Percentiles rank a stretch among this genome's conserved stretches.
phyloP scores from a whole-genome alignment of 2,113 vertebrate genomes.

The Lontra canadensis region DNA sequence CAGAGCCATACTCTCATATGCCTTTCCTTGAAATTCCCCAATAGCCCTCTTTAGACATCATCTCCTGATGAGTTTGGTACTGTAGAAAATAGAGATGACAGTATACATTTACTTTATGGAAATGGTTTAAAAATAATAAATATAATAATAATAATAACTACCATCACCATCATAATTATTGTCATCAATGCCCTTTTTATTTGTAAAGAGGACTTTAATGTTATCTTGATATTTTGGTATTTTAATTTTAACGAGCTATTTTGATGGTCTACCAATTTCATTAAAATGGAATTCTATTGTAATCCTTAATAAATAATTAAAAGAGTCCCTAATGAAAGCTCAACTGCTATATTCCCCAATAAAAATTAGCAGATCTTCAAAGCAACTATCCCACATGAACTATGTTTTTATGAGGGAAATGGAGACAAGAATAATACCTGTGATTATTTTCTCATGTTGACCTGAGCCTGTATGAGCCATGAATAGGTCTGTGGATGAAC shows the following conservation, averaged over 20 bases:
- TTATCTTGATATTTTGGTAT: not conserved
- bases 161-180: not conserved
- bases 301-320: slow-evolving; percentile 40
- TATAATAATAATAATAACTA: not conserved
- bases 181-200: not conserved
- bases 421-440: not conserved
- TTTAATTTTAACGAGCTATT: not conserved
- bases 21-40: not conserved
- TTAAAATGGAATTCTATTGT: not conserved
- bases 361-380: not conserved
- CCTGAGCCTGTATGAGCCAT: not conserved
- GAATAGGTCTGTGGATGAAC: not conserved
- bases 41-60: not conserved
- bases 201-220: not conserved
- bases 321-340: not conserved
- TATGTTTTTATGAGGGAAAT: not conserved
- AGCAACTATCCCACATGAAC: not conserved
- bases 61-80: not conserved
- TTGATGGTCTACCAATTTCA: not conserved
- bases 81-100: not conserved
- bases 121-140: not conserved
- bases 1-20: not conserved
- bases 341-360: not conserved
- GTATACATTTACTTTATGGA: not conserved
- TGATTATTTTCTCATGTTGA: not conserved